These are phyloP conservation scores for Amblyopsis rosae DNA, from an alignment of 2,113 vertebrate species.

Conservation along the genomic window DNA sequence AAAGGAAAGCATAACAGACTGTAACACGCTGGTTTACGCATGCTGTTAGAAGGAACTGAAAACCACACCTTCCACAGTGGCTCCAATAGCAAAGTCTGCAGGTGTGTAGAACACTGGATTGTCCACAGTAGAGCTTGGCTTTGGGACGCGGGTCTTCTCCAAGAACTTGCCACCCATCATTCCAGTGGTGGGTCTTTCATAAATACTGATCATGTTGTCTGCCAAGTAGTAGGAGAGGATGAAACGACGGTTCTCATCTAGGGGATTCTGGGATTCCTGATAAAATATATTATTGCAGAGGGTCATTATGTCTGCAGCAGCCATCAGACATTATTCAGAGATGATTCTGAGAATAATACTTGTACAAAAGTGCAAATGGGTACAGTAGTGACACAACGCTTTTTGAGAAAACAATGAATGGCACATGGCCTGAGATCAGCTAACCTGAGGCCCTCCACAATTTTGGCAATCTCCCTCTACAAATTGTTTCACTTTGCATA, in stretches of 20 bases:
- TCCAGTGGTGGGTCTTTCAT: conserved; percentile 83
- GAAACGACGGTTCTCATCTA: conserved; percentile 82
- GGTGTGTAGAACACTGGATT: conserved; percentile 83
- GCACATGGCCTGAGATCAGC: no score
- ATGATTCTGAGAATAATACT: no score
- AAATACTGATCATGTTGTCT: conserved; percentile 87
- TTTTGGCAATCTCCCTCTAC: no score
- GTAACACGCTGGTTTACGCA: neutral
- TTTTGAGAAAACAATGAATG: no score
- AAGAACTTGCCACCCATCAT: conserved; percentile 86
- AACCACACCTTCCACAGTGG: conserved; percentile 83
- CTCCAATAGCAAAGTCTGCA: conserved; percentile 86
- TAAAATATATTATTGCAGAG: neutral
- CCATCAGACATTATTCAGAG: neutral
- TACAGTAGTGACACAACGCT: no score
- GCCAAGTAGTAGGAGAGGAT: conserved; percentile 87
- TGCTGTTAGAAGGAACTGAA: neutral
- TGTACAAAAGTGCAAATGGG: no score
- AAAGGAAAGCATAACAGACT: neutral
- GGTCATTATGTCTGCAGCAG: neutral
- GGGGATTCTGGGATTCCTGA: conserved; percentile 84
- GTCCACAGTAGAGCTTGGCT: conserved; percentile 79
- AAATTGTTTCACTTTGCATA: no score
- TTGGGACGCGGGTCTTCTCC: conserved; percentile 79
- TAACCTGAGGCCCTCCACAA: no score